Conservation (phyloP, 1,140 invertebrate species). For the Cepaea nemoralis region DNA sequence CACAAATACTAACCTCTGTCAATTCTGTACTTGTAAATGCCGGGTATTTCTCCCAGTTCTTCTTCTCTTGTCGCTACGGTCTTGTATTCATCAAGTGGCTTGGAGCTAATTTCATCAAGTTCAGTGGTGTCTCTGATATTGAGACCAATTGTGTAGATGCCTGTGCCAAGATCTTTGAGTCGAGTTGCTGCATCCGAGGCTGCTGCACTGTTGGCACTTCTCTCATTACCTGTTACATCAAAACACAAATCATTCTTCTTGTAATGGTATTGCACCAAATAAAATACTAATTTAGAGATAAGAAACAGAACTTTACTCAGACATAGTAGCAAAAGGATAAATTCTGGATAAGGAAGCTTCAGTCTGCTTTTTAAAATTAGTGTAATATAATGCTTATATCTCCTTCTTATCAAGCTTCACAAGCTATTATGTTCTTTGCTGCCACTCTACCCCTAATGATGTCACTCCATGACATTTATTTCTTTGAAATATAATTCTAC, state of each 20-base stretch:
- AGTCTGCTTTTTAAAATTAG: no score
- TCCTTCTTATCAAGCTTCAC: no score
- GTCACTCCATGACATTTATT: no score
- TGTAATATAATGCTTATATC: no score
- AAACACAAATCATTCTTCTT: neutral
- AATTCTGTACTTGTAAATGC: slow-evolving; percentile 41
- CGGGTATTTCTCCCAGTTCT: slow-evolving; percentile 48
- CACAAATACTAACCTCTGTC: slow-evolving; percentile 23
- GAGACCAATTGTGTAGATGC: slow-evolving; percentile 60
- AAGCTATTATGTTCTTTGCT: no score
- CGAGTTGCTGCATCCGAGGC: slow-evolving; percentile 49
- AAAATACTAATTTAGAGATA: no score
- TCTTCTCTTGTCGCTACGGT: slow-evolving; percentile 39
- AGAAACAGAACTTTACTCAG: no score
- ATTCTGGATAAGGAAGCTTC: no score
- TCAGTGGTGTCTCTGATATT: slow-evolving; percentile 53
- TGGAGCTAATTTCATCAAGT: slow-evolving; percentile 54
- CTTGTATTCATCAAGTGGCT: slow-evolving; percentile 51
- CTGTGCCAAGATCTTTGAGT: slow-evolving; percentile 51
- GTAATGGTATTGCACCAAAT: no score
- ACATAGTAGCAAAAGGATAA: no score
- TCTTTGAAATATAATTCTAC: no score
- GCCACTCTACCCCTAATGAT: no score
- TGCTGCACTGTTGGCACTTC: slow-evolving; percentile 43
- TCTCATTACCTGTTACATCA: slow-evolving; percentile 46